These are phyloP conservation scores for Epinephelus awoara DNA, from an alignment of 2,797 vertebrate genomes.

Conservation along the genomic window DNA sequence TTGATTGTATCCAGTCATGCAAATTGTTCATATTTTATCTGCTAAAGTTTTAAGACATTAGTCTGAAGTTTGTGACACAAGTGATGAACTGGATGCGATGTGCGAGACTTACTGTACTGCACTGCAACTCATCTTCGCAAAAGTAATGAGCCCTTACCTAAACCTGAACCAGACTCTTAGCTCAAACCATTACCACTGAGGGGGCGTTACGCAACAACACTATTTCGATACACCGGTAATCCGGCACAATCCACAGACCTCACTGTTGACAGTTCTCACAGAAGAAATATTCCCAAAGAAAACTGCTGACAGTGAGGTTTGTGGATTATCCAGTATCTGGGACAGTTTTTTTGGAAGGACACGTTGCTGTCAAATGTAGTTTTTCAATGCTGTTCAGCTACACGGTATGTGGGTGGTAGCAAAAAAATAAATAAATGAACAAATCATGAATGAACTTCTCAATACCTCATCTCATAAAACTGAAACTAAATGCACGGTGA, in stretches of 20 bases:
- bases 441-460: neutral
- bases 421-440: too few relatives aligned
- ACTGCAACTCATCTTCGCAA: conserved; percentile 4
- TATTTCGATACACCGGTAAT: neutral
- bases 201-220: too few relatives aligned
- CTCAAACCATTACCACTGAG: too few relatives aligned
- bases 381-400: conserved; percentile 2
- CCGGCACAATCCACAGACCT: conserved; percentile 8
- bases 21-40: neutral
- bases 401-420: neutral
- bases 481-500: neutral
- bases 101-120: too few relatives aligned
- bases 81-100: too few relatives aligned
- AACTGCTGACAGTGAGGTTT: conserved; percentile 35
- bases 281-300: conserved; percentile 33
- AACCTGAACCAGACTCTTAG: too few relatives aligned
- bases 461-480: neutral
- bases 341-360: conserved; percentile 26
- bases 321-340: conserved; percentile 23
- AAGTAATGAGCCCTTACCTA: neutral
- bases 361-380: conserved; percentile 34
- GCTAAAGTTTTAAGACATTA: too few relatives aligned
- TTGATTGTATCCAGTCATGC: too few relatives aligned
- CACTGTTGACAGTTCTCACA: conserved; percentile 13
- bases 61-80: too few relatives aligned